Evolutionary conservation across 2,797 vertebrate genomes (phyloP).

Genomic region (Hypotaenidia okinawae): DNA sequence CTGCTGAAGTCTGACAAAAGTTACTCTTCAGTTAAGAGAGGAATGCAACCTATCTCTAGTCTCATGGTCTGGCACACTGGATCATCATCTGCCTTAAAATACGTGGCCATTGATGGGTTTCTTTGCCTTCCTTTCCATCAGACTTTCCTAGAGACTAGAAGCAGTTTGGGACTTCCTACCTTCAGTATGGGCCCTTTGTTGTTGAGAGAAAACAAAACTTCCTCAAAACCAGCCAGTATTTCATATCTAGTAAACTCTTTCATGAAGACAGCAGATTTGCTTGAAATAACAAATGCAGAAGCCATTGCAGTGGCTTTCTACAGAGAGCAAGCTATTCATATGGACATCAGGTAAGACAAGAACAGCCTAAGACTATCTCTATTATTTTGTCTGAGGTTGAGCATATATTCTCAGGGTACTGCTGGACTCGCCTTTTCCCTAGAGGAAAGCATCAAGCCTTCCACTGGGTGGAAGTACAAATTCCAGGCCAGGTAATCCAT

Average conservation of each 20-base stretch:
- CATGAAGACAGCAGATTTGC: not conserved
- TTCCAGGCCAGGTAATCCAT: not conserved
- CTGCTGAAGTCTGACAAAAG: not conserved
- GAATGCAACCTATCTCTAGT: fast-evolving
- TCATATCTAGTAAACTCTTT: not conserved
- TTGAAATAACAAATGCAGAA: not conserved
- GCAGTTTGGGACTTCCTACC: not conserved
- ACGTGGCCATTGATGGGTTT: fast-evolving
- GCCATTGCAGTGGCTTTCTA: not conserved
- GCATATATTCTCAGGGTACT: not conserved
- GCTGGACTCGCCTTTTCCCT: not conserved
- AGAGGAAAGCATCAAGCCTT: not conserved
- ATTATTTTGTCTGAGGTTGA: not conserved
- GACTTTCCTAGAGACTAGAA: not conserved
- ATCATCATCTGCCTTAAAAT: not conserved
- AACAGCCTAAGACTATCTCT: not conserved
- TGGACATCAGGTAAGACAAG: not conserved
- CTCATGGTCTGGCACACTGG: not conserved
- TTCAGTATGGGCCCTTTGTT: fast-evolving
- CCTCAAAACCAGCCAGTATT: not conserved
- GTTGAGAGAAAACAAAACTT: not conserved
- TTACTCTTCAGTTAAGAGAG: not conserved
- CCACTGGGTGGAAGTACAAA: not conserved
- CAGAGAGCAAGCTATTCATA: not conserved
- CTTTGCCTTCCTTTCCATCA: not conserved